Conservation (phyloP, 2,113 vertebrate genomes). For the Apteryx mantelli region DNA sequence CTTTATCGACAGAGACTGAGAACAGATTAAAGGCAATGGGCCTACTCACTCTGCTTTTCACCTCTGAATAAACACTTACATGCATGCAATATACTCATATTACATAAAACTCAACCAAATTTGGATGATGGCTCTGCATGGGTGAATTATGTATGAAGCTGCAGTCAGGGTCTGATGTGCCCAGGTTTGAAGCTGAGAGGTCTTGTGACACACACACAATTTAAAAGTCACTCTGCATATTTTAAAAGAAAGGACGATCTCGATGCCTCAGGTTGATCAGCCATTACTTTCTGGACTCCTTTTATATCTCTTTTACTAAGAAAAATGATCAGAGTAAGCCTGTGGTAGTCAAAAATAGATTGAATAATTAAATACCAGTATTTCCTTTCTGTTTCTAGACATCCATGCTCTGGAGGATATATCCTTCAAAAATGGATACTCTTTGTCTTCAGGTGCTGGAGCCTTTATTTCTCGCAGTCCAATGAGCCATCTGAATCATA, state of each 20-base stretch:
- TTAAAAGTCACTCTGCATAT: not conserved
- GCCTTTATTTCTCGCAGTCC: not conserved
- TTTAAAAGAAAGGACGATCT: not conserved
- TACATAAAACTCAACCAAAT: not conserved
- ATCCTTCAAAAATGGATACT: not conserved
- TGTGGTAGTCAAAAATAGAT: not conserved
- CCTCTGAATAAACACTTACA: not conserved
- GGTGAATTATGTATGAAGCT: not conserved
- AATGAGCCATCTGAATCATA: not conserved
- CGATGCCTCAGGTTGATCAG: not conserved
- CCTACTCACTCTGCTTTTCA: not conserved
- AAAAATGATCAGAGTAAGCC: not conserved
- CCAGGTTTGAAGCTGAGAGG: not conserved
- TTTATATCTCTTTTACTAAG: not conserved
- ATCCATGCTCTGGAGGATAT: not conserved
- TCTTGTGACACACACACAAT: not conserved
- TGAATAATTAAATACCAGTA: not conserved
- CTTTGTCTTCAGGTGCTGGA: not conserved
- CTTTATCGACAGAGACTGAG: not conserved
- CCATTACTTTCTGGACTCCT: not conserved
- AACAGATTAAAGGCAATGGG: not conserved
- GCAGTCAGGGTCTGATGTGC: not conserved
- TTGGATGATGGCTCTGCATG: not conserved
- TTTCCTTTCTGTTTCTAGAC: constrained; percentile 60
- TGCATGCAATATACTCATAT: not conserved